Base-by-base conservation (phyloP, 1,140 invertebrate genomes). In the Papilio aristodemus region DNA sequence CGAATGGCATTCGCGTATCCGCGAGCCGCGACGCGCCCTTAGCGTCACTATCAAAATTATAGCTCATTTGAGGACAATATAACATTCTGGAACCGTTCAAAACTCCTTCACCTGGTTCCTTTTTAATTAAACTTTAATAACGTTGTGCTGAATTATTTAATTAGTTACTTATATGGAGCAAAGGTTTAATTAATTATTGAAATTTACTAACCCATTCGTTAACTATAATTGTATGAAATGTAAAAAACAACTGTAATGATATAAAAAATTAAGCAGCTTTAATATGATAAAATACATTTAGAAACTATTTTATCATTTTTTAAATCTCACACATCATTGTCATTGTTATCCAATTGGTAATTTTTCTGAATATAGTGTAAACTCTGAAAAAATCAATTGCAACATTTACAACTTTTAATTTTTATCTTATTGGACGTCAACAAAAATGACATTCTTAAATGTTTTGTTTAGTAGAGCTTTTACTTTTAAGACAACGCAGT, bases 11-110 rank as follows among this genome's bases (percentile, higher is more conserved):
- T 25, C 43, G 10, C 59, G 38, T 62, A 36, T 32, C 59, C 59
- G 59, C 36, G 17, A 11, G 7, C 39, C 27, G 17, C 32, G 7
- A 27, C 27, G 6, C 25, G 27, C 59, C 36, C 37, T 62, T 37
- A 50, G 14, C 36, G 57, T 59, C 9, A 62, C 10, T 6, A 22
- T 38, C 59, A 62, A 62, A 62, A 62, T 62, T 62, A 62, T 62
- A 11, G n/a, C 46, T 54, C 46, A 25, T 54, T 54, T 17, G 17
- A 25, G 22, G 13, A 54, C 19, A 22, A 54, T 54, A 54, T 54
- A 54, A 54, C 46, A 54, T 54, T 54, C 11, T 22, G 9, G 22
- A 54, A 50, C 19, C 19, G 43, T 50, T 50, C 17, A 50, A 50
- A 43, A 46, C 14, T 19, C 17, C 19, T 25, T 11, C 46, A 22